Conservation (phyloP, 2,113 vertebrate species). For the Nothobranchius kuhntae region DNA sequence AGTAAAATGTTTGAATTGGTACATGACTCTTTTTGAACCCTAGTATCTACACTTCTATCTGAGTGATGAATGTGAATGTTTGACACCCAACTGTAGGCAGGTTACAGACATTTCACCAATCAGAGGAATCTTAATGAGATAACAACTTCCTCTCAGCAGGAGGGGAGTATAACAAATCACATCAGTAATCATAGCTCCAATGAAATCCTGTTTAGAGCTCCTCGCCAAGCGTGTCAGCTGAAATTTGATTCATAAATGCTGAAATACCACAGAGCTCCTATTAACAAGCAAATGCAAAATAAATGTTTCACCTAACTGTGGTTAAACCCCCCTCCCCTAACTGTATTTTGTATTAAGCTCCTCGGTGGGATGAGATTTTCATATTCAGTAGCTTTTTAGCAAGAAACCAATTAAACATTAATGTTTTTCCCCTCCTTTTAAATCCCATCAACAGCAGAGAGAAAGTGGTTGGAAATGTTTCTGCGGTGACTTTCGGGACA, state of each 20-base stretch:
- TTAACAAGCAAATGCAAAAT: slow-evolving; percentile 60
- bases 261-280: slow-evolving; percentile 64
- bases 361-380: slow-evolving; percentile 59
- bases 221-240: slow-evolving; percentile 72
- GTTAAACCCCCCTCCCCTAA: slow-evolving; percentile 63
- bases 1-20: no score
- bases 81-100: slow-evolving; percentile 1
- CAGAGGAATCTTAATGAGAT: slow-evolving; percentile 31
- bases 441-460: slow-evolving; percentile 62
- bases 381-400: slow-evolving; percentile 66
- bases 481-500: slow-evolving; percentile 68
- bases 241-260: slow-evolving; percentile 71
- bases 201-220: slow-evolving; percentile 72
- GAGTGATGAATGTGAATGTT: no score
- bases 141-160: slow-evolving; percentile 57
- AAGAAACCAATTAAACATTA: slow-evolving; percentile 68
- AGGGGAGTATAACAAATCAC: slow-evolving; percentile 68
- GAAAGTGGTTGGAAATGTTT: slow-evolving; percentile 62
- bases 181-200: slow-evolving; percentile 71
- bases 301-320: slow-evolving; percentile 57
- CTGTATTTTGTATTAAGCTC: slow-evolving; percentile 61
- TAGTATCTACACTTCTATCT: no score
- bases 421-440: slow-evolving; percentile 49
- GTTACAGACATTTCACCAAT: slow-evolving; percentile 38
- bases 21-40: no score